Conservation (phyloP, 2,113 vertebrate genomes). For the Otus sunia region DNA sequence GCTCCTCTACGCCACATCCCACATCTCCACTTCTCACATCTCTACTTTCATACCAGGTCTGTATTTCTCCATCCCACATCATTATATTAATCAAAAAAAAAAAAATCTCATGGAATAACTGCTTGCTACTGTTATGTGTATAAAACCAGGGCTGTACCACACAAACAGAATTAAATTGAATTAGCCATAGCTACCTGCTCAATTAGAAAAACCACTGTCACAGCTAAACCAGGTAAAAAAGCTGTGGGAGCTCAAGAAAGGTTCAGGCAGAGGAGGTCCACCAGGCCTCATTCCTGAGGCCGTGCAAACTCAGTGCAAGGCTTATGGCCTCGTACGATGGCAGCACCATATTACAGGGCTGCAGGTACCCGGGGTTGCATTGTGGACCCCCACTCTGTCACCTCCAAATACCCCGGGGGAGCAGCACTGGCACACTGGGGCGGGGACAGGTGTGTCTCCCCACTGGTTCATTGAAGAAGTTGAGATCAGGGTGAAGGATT, state of each 20-base stretch:
- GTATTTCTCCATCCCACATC: neutral
- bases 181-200: neutral
- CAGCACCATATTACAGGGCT: neutral
- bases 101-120: neutral
- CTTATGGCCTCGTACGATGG: accelerated
- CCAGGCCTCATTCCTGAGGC: neutral
- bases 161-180: neutral
- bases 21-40: neutral
- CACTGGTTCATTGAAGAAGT: accelerated
- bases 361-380: accelerated
- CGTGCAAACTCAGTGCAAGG: neutral
- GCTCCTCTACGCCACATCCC: neutral
- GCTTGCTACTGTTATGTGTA: neutral
- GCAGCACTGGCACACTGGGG: neutral
- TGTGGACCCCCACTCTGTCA: neutral
- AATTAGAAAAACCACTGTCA: neutral
- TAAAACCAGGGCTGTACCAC: neutral
- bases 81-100: neutral
- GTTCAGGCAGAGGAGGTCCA: neutral
- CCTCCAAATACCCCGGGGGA: accelerated
- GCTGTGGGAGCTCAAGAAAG: neutral
- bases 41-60: neutral
- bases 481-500: neutral
- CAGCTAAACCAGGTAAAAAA: neutral
- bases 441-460: neutral